Evolutionary conservation across 2,797 vertebrate species (phyloP).

Genomic region (Danio choprae): DNA sequence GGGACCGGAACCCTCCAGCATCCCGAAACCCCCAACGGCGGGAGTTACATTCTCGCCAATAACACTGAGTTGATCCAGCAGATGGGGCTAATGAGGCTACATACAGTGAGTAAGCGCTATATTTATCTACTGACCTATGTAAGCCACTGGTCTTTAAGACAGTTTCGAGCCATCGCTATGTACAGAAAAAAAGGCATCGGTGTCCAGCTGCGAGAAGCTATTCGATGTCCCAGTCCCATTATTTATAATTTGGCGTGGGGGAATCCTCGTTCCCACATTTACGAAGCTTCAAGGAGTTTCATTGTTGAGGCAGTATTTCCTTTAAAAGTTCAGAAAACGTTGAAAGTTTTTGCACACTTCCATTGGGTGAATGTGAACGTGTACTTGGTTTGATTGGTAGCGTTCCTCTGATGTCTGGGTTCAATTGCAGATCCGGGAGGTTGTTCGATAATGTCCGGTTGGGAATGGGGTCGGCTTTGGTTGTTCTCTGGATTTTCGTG

Average conservation of each 20-base stretch:
- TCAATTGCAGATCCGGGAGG: slow-evolving; percentile 45
- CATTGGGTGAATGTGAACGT: slow-evolving; percentile 63
- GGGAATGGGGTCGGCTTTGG: slow-evolving; percentile 75
- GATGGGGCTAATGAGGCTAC: slow-evolving; percentile 75
- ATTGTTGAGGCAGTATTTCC: slow-evolving; percentile 75
- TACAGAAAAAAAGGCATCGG: slow-evolving; percentile 74
- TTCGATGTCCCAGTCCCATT: slow-evolving; percentile 60
- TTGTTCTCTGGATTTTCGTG: slow-evolving; percentile 66
- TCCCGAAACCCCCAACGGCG: neutral
- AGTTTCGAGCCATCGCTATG: slow-evolving; percentile 66
- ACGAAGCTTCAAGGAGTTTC: slow-evolving; percentile 67
- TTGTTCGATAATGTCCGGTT: slow-evolving; percentile 60
- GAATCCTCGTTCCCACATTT: slow-evolving; percentile 57
- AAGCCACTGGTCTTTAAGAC: slow-evolving; percentile 63
- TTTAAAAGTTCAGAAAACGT: slow-evolving; percentile 58
- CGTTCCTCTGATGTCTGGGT: slow-evolving; percentile 21
- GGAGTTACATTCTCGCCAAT: slow-evolving; percentile 74
- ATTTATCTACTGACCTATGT: slow-evolving; percentile 61
- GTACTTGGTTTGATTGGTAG: slow-evolving; percentile 30
- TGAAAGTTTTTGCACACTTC: slow-evolving; percentile 57
- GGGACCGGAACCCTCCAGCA: neutral
- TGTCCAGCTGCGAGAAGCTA: slow-evolving; percentile 40
- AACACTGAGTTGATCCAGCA: slow-evolving; percentile 64
- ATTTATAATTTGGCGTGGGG: slow-evolving; percentile 63
- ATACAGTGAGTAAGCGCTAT: slow-evolving; percentile 73